Base-by-base conservation (phyloP, 2,888 invertebrate genomes). In the Opisthograptis luteolata region DNA sequence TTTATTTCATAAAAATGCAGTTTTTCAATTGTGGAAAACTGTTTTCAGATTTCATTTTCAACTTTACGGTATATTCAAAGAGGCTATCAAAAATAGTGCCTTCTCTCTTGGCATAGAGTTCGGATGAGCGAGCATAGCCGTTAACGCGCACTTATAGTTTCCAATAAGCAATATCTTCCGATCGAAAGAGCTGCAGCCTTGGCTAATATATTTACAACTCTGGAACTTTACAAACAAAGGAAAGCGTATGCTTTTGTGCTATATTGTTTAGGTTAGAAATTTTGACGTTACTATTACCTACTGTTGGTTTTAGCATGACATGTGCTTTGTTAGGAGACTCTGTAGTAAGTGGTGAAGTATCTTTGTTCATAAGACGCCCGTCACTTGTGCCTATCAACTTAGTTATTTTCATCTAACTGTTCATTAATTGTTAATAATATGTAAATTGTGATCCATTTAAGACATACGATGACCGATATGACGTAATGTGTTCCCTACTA, bases 161-260 rank as follows among this genome's bases (percentile, higher is more conserved):
- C 69, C 79, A 79, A 83, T 82, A 81, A 81, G 78, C 81, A 80
- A 80, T 83, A 76, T 75, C 76, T 82, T 82, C 72, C 80, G 55
- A 70, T 59, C 58, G 74, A 61, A 50, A 52, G 64, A 64, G 64
- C 64, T 70, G 72, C 68, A 64, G 66, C 67, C 58, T 58, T 58
- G 43, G 60, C 63, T 73, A 74, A 77, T 74, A 72, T 76, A 73
- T 79, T 72, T 75, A 77, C 60, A 68, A 64, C 66, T 72, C 64
- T 44, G 45, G 41, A 44, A 34, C 32, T 37, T 49, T 30, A 25
- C 24, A 13, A 25, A 42, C 15, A 39, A 30, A 43, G 48, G 44
- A 43, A 55, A 54, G 44, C 30, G 15, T 48, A 34, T 44, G 36
- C 8, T 25, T 8, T 25, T 9, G 20, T n/a, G n/a, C n/a, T n/a